phyloP scores from a whole-genome alignment of 2,797 vertebrate genomes.

The Chromis chromis region DNA sequence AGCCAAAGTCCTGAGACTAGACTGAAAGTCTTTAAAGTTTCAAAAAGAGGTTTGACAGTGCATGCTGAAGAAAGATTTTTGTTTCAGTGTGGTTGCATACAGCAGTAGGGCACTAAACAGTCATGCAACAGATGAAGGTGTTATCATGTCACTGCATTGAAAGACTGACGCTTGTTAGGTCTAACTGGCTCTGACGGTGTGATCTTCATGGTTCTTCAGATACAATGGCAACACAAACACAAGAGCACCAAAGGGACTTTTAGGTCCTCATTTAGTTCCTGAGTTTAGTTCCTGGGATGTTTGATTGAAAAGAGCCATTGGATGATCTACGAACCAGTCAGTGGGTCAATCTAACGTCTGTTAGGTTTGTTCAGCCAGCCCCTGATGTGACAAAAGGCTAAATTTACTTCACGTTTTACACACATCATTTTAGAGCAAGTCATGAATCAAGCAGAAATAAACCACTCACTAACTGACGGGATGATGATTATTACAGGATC shows the following conservation, averaged over 20 bases:
- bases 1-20: conserved; percentile 64
- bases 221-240: conserved; percentile 25
- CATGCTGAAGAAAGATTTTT: neutral
- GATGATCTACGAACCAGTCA: neutral
- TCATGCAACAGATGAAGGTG: conserved; percentile 5
- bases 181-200: conserved; percentile 5
- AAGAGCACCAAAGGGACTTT: conserved; percentile 19
- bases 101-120: conserved; percentile 12
- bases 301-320: conserved; percentile 32
- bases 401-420: neutral
- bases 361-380: conserved; percentile 25
- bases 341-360: neutral
- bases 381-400: neutral
- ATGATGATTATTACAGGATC: neutral
- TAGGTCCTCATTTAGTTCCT: conserved; percentile 49
- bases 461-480: neutral
- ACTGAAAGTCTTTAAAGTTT: conserved; percentile 33
- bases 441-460: neutral
- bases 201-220: conserved; percentile 24
- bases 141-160: neutral
- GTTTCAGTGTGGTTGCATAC: neutral
- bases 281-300: conserved; percentile 52
- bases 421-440: neutral
- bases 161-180: neutral
- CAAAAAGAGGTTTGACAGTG: conserved; percentile 38